These are phyloP conservation scores for Bradysia coprophila DNA, from an alignment of 1,140 invertebrate genomes.

Conservation along the genomic window DNA sequence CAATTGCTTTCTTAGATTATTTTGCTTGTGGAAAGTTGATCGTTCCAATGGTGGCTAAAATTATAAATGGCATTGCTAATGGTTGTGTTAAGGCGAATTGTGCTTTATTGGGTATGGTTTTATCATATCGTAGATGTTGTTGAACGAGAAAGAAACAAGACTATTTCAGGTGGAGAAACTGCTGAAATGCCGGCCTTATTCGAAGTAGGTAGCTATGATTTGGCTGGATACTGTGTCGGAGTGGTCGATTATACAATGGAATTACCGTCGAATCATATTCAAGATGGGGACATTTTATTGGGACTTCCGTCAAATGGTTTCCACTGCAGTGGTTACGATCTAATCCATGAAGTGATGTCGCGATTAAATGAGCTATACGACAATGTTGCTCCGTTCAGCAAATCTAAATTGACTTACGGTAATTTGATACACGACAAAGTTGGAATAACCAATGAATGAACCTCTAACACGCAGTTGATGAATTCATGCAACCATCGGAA, in stretches of 20 bases:
- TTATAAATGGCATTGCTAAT: conserved; percentile 70
- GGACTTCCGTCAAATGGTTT: conserved; percentile 66
- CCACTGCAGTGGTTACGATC: conserved; percentile 83
- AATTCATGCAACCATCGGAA: conserved; percentile 70
- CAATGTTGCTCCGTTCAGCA: conserved; percentile 50
- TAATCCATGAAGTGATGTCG: conserved; percentile 50
- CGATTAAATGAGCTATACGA: conserved; percentile 32
- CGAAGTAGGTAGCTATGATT: conserved; percentile 58
- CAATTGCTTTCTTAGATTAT: conserved; percentile 92
- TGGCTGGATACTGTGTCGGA: conserved; percentile 88
- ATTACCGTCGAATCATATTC: conserved; percentile 46
- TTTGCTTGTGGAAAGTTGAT: conserved; percentile 81
- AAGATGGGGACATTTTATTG: conserved; percentile 55
- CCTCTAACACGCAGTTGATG: conserved; percentile 26
- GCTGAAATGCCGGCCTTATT: conserved; percentile 93
- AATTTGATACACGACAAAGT: conserved; percentile 9
- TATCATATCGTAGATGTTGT: too few species aligned
- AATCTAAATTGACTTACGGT: conserved; percentile 35
- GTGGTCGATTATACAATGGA: conserved; percentile 53
- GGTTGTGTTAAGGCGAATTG: conserved; percentile 76
- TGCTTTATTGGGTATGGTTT: conserved; percentile 60
- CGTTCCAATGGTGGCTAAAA: conserved; percentile 48
- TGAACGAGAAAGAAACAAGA: too few species aligned
- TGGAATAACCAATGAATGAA: background rate
- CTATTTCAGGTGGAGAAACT: conserved; percentile 83